Evolutionary conservation across 2,888 invertebrate species (phyloP).

Genomic region (Acanthosoma haemorrhoidale): DNA sequence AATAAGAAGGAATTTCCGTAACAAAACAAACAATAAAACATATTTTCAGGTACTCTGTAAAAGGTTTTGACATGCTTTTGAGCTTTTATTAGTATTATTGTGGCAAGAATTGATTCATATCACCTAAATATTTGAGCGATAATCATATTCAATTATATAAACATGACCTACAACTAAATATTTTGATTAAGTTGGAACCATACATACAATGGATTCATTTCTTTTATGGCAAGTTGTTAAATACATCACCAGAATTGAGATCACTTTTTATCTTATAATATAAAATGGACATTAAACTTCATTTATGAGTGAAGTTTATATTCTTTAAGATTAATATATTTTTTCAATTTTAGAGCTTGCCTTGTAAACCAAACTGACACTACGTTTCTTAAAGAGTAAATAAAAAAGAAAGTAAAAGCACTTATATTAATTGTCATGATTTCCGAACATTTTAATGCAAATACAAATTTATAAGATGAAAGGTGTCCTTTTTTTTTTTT

Average conservation of each 20-base stretch:
- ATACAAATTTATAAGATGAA: background rate
- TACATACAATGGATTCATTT: constrained; percentile 34
- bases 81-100: constrained; percentile 34
- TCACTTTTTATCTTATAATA: constrained; percentile 39
- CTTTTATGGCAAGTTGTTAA: constrained; percentile 39
- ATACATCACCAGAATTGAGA: constrained; percentile 40
- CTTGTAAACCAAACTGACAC: background rate
- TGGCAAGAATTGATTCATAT: constrained; percentile 38
- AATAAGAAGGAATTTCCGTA: constrained; percentile 27
- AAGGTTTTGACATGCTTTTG: constrained; percentile 34
- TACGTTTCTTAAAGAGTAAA: background rate
- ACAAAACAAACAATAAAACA: constrained; percentile 28
- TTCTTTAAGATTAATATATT: background rate
- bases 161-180: constrained; percentile 38
- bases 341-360: constrained; percentile 15
- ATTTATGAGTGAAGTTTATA: background rate
- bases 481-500: no score
- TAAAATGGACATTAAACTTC: constrained; percentile 23
- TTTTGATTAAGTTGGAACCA: constrained; percentile 38
- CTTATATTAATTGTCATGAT: background rate
- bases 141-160: constrained; percentile 38
- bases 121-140: constrained; percentile 37
- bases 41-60: constrained; percentile 38
- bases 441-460: background rate
- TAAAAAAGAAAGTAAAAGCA: background rate